Base-by-base conservation (phyloP, 1,140 invertebrate species). In the Melanaphis sacchari region DNA sequence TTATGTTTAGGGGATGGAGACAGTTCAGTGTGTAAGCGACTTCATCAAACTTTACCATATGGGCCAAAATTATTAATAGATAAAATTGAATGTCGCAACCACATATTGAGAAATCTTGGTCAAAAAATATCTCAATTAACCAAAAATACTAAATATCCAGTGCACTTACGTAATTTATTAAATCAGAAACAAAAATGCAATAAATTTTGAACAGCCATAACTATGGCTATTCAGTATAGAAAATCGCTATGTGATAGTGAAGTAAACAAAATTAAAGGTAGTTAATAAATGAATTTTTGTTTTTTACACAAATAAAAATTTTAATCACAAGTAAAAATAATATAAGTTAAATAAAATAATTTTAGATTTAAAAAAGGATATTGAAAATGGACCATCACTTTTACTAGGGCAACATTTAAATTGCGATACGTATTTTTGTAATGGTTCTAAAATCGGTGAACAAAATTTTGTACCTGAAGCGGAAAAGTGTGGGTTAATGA, bases 31-130 rank as follows among this genome's bases (percentile, higher is more conserved):
- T 66, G 59, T 66, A 66, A 66, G 26, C 7, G 59, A n/a, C 59
- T 66, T 66, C 31, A 66, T 66, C 59, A 84, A 84, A 84, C 40
- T 84, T 40, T 84, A 43, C 82, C 82, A 84, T 84, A 84, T 66
- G 36, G 82, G 40, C 82, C 82, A 40, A 40, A 38, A 40, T 84
- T 84, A 84, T 40, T 40, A 40, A 22, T 84, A 40, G 11, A 84
- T 18, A 84, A 84, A 84, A 84, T 84, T 84, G 82, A 84, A 43
- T 84, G 82, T 84, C 82, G 82, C 24, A 84, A 84, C 40, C 82
- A 84, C 40, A 40, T 84, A 43, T 84, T 84, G 24, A 40, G 36
- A 84, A 84, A 84, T 84, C 40, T 40, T 84, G 40, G 82, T 40
- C 36, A 38, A 21, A 84, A 84, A 84, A 40, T 84, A 41, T 43